A percentile compares a stretch with the other conserved stretches of the same genome.
Evolutionary conservation across 2,888 invertebrate species (phyloP).

Genomic region (Bedellia somnulentella): DNA sequence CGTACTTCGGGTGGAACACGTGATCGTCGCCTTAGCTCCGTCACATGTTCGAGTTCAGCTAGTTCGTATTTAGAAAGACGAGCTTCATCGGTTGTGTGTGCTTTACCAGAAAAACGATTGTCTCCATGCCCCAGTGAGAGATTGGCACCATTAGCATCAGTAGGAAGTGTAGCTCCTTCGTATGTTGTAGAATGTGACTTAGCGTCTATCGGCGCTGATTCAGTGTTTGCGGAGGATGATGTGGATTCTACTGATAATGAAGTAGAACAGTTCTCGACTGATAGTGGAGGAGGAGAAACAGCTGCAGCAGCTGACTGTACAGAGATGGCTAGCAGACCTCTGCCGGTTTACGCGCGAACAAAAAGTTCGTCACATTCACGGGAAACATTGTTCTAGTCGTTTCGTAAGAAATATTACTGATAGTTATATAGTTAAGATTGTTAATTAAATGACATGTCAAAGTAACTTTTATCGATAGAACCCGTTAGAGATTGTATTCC

Average conservation of each 20-base stretch:
- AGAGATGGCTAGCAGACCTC: constrained; percentile 39
- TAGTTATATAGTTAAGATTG: constrained; percentile 2
- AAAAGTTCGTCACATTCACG: constrained; percentile 67
- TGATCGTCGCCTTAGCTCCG: constrained; percentile 72
- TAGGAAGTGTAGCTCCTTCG: constrained; percentile 76
- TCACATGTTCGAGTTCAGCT: constrained; percentile 83
- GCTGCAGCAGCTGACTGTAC: constrained; percentile 33
- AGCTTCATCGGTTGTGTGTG: constrained; percentile 77
- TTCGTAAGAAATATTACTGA: constrained; percentile 21
- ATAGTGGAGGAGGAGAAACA: constrained; percentile 67
- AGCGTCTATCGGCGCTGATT: constrained; percentile 74
- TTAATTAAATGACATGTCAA: constrained; percentile 17
- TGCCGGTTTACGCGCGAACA: constrained; percentile 22
- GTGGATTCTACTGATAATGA: constrained; percentile 81
- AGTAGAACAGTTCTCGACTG: constrained; percentile 81
- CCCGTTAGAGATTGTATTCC: constrained; percentile 23
- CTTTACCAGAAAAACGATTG: constrained; percentile 76
- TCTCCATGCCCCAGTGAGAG: constrained; percentile 65
- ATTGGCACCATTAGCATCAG: constrained; percentile 77
- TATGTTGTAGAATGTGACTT: constrained; percentile 70
- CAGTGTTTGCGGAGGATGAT: constrained; percentile 76
- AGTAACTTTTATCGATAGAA: constrained; percentile 29
- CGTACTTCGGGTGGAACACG: constrained; percentile 48
- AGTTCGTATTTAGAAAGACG: constrained; percentile 82
- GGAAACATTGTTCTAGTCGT: constrained; percentile 76